A percentile compares a stretch with the other conserved stretches of the same genome.
phyloP scores from a whole-genome alignment of 2,888 invertebrate species.

The Flabesymbios commensalis region DNA sequence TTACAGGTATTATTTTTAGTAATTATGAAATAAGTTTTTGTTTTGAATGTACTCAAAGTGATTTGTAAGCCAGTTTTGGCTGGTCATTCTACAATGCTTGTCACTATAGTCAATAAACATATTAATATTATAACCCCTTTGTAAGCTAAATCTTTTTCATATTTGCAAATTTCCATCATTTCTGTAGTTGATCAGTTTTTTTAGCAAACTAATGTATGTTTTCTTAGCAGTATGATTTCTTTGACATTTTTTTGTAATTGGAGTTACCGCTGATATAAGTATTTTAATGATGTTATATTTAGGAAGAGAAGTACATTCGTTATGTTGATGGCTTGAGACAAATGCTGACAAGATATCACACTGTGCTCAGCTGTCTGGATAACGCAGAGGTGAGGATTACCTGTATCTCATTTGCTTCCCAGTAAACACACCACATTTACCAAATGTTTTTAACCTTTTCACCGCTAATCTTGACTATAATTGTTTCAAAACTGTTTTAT shows the following conservation, averaged over 20 bases:
- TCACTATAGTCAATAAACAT: too few relatives aligned
- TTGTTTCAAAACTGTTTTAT: neutral
- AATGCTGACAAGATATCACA: slow-evolving; percentile 64
- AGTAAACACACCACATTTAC: neutral
- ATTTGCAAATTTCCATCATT: too few relatives aligned
- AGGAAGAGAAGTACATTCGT: slow-evolving; percentile 60
- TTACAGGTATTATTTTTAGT: slow-evolving; percentile 49
- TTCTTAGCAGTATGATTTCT: too few relatives aligned
- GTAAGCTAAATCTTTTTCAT: too few relatives aligned
- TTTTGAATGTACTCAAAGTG: slow-evolving; percentile 3
- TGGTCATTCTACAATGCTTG: too few relatives aligned
- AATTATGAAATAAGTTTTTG: neutral
- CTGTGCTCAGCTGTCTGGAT: slow-evolving; percentile 70
- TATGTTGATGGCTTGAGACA: slow-evolving; percentile 59
- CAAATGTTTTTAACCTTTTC: neutral
- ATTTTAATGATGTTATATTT: neutral
- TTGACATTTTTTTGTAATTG: too few relatives aligned
- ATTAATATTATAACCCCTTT: too few relatives aligned
- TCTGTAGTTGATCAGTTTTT: too few relatives aligned
- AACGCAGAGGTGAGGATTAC: slow-evolving; percentile 71
- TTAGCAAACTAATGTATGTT: too few relatives aligned
- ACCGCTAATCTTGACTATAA: neutral
- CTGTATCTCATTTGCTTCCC: too few relatives aligned
- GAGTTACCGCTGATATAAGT: too few relatives aligned
- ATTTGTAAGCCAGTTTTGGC: too few relatives aligned